Evolutionary conservation across 2,888 invertebrate genomes (phyloP).

Genomic region (Archaeoteleia sp.): DNA sequence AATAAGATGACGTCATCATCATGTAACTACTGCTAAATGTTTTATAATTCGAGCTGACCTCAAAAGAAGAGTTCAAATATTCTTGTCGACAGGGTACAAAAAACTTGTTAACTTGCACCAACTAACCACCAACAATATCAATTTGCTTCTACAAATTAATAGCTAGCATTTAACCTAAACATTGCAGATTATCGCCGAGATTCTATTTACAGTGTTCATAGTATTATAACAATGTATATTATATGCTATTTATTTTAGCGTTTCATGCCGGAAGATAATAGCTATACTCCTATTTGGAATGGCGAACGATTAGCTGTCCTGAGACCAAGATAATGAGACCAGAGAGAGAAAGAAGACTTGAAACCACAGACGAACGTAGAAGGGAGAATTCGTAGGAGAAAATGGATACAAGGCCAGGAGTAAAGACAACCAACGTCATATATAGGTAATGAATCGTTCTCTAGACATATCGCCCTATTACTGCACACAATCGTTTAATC

Average conservation of each 20-base stretch:
- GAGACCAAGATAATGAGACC: constrained; percentile 36
- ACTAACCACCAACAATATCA: constrained; percentile 32
- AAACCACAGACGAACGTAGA: constrained; percentile 25
- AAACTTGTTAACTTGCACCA: background rate
- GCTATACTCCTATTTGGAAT: constrained; percentile 39
- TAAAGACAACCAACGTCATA: constrained; percentile 61
- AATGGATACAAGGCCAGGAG: constrained; percentile 42
- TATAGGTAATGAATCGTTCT: no score
- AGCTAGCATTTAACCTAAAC: constrained; percentile 34
- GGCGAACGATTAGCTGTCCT: constrained; percentile 43
- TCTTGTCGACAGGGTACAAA: constrained; percentile 8
- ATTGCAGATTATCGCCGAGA: constrained; percentile 40
- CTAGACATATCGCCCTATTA: no score
- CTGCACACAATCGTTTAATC: no score
- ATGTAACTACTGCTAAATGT: no score
- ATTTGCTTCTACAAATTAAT: constrained; percentile 27
- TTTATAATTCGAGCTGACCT: background rate
- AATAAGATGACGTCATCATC: no score
- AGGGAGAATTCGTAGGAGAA: constrained; percentile 25
- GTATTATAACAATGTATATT: constrained; percentile 40
- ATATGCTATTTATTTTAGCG: constrained; percentile 45
- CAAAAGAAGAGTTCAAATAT: no score
- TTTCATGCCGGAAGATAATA: constrained; percentile 46
- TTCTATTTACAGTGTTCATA: constrained; percentile 45
- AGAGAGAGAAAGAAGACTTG: constrained; percentile 27